Evolutionary conservation across 2,113 vertebrate species (phyloP).

Genomic region (Arvicanthis niloticus): DNA sequence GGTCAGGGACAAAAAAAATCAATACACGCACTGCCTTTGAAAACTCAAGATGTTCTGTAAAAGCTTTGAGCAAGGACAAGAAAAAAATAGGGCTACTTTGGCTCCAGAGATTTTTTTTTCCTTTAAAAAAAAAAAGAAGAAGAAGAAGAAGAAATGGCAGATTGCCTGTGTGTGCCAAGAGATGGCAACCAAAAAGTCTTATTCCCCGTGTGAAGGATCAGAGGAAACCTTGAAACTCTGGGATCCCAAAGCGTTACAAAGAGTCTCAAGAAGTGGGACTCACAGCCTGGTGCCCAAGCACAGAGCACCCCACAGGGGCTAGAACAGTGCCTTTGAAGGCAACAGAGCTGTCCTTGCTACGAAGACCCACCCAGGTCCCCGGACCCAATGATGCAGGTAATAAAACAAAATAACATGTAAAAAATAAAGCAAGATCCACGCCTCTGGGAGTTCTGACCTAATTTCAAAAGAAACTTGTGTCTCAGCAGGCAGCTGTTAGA

Average conservation of each 20-base stretch:
- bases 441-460: conserved; percentile 49
- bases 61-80: conserved; percentile 84
- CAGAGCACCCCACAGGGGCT: background rate
- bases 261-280: conserved; percentile 62
- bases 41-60: conserved; percentile 79
- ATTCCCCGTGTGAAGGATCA: conserved; percentile 80
- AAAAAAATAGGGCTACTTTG: conserved; percentile 83
- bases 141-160: conserved; percentile 60
- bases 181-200: conserved; percentile 80
- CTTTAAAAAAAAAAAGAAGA: conserved; percentile 19
- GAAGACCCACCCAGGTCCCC: conserved; percentile 16
- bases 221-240: conserved; percentile 81
- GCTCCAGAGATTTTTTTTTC: conserved; percentile 74
- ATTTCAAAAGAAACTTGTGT: conserved; percentile 23
- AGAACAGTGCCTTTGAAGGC: conserved; percentile 28
- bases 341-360: conserved; percentile 31
- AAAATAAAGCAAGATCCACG: background rate
- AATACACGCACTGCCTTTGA: conserved; percentile 72
- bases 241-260: conserved; percentile 71
- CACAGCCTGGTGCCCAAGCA: background rate
- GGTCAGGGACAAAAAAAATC: conserved; percentile 83
- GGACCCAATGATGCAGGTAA: background rate
- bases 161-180: conserved; percentile 82
- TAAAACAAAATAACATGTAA: background rate
- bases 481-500: background rate